phyloP scores from a whole-genome alignment of 2,888 invertebrate genomes.

The Pasiphila rectangulata region DNA sequence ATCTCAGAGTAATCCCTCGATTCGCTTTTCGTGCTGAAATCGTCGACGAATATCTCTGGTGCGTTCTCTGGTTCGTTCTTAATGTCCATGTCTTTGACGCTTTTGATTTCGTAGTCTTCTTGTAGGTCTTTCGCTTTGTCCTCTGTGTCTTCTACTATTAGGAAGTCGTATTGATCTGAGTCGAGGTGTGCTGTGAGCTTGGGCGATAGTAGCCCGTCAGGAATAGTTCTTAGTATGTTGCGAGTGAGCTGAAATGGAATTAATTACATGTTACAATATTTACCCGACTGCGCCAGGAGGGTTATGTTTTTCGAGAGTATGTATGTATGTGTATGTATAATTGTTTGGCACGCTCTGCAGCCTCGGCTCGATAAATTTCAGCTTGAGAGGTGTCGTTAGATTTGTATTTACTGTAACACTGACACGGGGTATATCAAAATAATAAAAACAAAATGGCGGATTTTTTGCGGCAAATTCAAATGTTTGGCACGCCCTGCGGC shows the following conservation, averaged over 20 bases:
- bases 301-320: too few relatives aligned
- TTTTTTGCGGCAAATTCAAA: too few relatives aligned
- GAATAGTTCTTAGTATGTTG: constrained; percentile 1
- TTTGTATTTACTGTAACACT: too few relatives aligned
- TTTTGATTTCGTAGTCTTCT: constrained; percentile 4
- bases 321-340: too few relatives aligned
- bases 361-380: too few relatives aligned
- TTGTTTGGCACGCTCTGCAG: too few relatives aligned
- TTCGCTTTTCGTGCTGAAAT: constrained; percentile 18
- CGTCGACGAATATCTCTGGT: constrained; percentile 15
- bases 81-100: constrained; percentile 5
- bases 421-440: too few relatives aligned
- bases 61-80: constrained; percentile 9
- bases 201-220: background rate
- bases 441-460: too few relatives aligned
- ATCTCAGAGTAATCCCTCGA: background rate
- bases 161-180: constrained; percentile 5
- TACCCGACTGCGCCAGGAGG: too few relatives aligned
- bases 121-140: background rate
- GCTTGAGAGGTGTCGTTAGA: too few relatives aligned
- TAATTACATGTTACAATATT: too few relatives aligned
- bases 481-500: too few relatives aligned
- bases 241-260: constrained; percentile 15
- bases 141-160: constrained; percentile 4
- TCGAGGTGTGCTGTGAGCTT: background rate